Percentiles rank a stretch among this genome's conserved stretches.
Evolutionary conservation across 2,113 vertebrate genomes (phyloP).

Genomic region (Chionodraco myersi): DNA sequence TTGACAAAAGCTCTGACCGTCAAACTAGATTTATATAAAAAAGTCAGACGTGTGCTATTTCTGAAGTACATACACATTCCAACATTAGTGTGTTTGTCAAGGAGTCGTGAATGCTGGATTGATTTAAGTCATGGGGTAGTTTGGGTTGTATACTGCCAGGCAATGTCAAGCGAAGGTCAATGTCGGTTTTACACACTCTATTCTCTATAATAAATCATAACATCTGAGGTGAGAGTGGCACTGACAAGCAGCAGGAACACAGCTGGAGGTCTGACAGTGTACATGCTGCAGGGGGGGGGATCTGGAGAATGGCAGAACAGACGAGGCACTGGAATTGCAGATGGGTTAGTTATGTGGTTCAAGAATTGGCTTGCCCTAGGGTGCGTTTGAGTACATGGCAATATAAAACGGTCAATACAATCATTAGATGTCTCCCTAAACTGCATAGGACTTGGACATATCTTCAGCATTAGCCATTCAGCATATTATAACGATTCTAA

Average conservation of each 20-base stretch:
- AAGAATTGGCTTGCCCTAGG: slow-evolving; percentile 18
- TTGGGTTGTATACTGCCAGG: neutral
- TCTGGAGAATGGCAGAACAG: slow-evolving; percentile 6
- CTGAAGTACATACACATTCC: slow-evolving; percentile 19
- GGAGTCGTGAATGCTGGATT: slow-evolving; percentile 27
- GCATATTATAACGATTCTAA: neutral
- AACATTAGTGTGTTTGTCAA: slow-evolving; percentile 23
- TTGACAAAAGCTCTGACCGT: neutral
- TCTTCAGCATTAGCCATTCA: neutral
- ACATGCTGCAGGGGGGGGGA: slow-evolving; percentile 4
- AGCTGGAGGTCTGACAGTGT: slow-evolving; percentile 20
- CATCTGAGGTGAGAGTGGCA: slow-evolving; percentile 14
- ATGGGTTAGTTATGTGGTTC: slow-evolving; percentile 6
- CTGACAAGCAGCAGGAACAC: neutral
- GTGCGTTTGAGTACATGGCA: neutral
- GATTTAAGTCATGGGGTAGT: slow-evolving; percentile 47
- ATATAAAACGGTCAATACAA: slow-evolving; percentile 22
- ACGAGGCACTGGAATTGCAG: neutral
- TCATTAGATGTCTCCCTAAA: slow-evolving; percentile 17
- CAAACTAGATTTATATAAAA: neutral
- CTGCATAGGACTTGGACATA: neutral
- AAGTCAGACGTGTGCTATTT: neutral
- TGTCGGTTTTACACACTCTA: slow-evolving; percentile 19
- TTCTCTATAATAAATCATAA: slow-evolving; percentile 48
- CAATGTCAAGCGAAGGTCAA: slow-evolving; percentile 56